Percentiles rank a stretch among this genome's conserved stretches.
Evolutionary conservation across 1,140 invertebrate genomes (phyloP).

Genomic region (Episyrphus balteatus): DNA sequence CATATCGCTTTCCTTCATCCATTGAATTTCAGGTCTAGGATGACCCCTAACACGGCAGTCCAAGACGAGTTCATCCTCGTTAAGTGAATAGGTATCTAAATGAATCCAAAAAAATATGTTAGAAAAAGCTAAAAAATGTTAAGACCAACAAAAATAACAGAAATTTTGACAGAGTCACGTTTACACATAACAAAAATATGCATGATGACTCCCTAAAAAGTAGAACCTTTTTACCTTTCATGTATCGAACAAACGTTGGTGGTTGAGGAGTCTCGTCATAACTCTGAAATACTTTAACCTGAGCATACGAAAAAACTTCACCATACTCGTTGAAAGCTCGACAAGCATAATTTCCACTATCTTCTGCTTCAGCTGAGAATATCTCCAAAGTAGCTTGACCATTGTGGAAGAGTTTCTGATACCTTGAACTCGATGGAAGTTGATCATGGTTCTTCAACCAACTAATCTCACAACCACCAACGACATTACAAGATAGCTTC

Average conservation of each 20-base stretch:
- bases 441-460: constrained; percentile 71
- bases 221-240: constrained; percentile 45
- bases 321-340: constrained; percentile 63
- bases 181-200: neutral
- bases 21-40: constrained; percentile 58
- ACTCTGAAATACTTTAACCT: constrained; percentile 56
- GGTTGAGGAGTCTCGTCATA: constrained; percentile 55
- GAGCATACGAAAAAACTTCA: constrained; percentile 52
- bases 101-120: too few species aligned
- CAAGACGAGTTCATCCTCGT: constrained; percentile 59
- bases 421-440: constrained; percentile 43
- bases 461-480: constrained; percentile 59
- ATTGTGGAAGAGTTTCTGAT: constrained; percentile 46
- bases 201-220: too few species aligned
- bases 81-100: constrained; percentile 54
- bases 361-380: constrained; percentile 46
- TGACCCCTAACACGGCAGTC: constrained; percentile 65
- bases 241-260: constrained; percentile 57
- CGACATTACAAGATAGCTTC: constrained; percentile 72
- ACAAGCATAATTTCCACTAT: constrained; percentile 65
- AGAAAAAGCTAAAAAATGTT: too few species aligned
- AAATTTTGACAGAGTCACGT: too few species aligned
- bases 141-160: too few species aligned
- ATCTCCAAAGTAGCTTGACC: constrained; percentile 69
- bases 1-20: constrained; percentile 58